Evolutionary conservation across 2,797 vertebrate genomes (phyloP).

Genomic region (Xiphophorus birchmanni): DNA sequence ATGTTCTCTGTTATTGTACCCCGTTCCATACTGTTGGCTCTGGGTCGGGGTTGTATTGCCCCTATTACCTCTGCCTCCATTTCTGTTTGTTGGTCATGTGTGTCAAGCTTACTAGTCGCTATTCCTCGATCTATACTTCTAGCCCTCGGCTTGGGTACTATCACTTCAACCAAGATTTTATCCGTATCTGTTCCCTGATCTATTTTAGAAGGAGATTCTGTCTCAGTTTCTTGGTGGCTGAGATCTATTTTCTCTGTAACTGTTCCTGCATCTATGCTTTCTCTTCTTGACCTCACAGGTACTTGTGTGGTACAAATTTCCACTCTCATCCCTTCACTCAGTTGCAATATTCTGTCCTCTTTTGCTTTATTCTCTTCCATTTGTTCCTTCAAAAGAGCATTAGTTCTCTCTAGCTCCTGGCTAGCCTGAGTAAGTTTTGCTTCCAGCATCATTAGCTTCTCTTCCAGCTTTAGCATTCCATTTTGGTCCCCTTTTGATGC

Average conservation of each 20-base stretch:
- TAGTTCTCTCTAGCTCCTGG: constrained; percentile 84
- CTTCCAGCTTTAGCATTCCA: constrained; percentile 75
- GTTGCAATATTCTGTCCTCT: constrained; percentile 84
- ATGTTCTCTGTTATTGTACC: constrained; percentile 73
- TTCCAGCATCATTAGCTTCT: constrained; percentile 84
- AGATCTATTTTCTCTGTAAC: constrained; percentile 54
- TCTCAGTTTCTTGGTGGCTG: constrained; percentile 64
- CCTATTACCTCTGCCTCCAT: constrained; percentile 30
- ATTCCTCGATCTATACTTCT: constrained; percentile 46
- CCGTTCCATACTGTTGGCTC: constrained; percentile 75
- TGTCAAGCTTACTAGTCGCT: constrained; percentile 28
- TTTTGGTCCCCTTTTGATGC: constrained; percentile 24
- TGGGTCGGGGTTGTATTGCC: constrained; percentile 53
- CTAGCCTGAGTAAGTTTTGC: constrained; percentile 83
- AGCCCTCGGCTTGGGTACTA: constrained; percentile 31
- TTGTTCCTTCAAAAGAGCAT: constrained; percentile 82
- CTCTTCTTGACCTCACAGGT: constrained; percentile 60
- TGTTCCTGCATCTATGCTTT: constrained; percentile 74
- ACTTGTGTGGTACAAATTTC: constrained; percentile 65
- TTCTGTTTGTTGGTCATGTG: constrained; percentile 42
- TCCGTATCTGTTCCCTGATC: constrained; percentile 78
- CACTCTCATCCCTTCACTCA: constrained; percentile 80
- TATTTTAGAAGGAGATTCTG: constrained; percentile 55
- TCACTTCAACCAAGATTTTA: constrained; percentile 68
- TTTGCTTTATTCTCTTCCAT: constrained; percentile 85